These are phyloP conservation scores for Ophioderma brevispina DNA, from an alignment of 35 echinoderm and acorn worm genomes.

Conservation along the genomic window DNA sequence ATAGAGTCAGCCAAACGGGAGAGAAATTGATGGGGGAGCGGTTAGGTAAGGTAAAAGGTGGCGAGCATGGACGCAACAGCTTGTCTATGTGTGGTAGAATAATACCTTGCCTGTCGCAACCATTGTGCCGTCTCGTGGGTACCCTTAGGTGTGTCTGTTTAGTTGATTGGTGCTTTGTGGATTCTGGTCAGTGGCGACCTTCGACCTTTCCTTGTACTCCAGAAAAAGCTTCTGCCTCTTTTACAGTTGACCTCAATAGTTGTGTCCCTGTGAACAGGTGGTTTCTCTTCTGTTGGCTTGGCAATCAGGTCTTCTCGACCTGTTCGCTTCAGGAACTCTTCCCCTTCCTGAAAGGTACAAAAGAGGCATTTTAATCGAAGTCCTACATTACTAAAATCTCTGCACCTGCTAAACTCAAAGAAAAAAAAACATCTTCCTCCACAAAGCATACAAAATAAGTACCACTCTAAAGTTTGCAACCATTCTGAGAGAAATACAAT, in stretches of 20 bases:
- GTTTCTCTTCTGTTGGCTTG: conserved; percentile 27
- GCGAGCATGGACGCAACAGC: neutral
- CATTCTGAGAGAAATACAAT: too few species aligned
- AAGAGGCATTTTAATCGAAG: too few species aligned
- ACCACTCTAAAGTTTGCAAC: too few species aligned
- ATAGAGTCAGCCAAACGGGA: too few species aligned
- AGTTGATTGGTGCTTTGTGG: neutral
- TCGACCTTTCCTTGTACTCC: neutral
- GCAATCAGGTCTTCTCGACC: conserved; percentile 47
- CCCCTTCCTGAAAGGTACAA: conserved; percentile 31
- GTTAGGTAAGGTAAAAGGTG: too few species aligned
- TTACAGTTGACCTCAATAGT: conserved; percentile 73
- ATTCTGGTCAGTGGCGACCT: neutral
- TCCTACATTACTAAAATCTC: too few species aligned
- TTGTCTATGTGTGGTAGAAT: neutral
- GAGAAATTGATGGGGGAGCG: too few species aligned
- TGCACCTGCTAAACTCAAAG: too few species aligned
- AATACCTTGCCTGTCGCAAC: conserved; percentile 59
- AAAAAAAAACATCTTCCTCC: too few species aligned
- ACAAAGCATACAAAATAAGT: too few species aligned
- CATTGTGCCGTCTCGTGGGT: conserved; percentile 68
- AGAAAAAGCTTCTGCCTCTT: conserved; percentile 2
- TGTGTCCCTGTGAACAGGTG: conserved; percentile 45
- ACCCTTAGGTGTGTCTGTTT: conserved; percentile 48
- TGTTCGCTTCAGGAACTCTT: conserved; percentile 47